These are phyloP conservation scores for Caenorhabditis sp. DNA, from an alignment of 2,888 invertebrate species.

Conservation along the genomic window DNA sequence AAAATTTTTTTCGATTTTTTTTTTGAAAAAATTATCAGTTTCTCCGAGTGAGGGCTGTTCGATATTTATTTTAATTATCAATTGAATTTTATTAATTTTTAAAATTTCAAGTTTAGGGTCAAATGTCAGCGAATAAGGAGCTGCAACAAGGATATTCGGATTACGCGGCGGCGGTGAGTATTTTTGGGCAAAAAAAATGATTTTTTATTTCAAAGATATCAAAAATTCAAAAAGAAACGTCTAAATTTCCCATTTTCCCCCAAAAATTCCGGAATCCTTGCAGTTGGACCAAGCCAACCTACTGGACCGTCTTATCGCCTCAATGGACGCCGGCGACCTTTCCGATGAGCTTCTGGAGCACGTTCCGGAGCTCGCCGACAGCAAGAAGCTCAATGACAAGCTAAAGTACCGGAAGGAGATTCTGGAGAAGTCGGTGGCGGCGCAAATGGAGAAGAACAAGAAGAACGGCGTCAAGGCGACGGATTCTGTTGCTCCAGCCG, in stretches of 20 bases:
- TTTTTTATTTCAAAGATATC: not conserved
- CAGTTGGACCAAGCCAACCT: slow-evolving; percentile 65
- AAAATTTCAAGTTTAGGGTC: slow-evolving; percentile 38
- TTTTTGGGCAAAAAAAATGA: not conserved
- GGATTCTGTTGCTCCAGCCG: slow-evolving; percentile 16
- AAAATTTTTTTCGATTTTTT: not conserved
- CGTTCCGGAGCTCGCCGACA: slow-evolving; percentile 74
- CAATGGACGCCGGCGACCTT: slow-evolving; percentile 71
- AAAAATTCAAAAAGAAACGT: too few species aligned
- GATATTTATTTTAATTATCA: slow-evolving; percentile 3
- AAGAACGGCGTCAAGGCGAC: slow-evolving; percentile 53
- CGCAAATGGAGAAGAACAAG: slow-evolving; percentile 61
- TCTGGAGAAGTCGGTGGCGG: slow-evolving; percentile 69
- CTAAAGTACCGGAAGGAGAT: slow-evolving; percentile 76
- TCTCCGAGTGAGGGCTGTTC: too few species aligned
- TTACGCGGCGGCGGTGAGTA: slow-evolving; percentile 43
- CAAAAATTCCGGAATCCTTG: not conserved
- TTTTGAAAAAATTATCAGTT: too few species aligned
- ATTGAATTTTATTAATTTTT: not conserved
- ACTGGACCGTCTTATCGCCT: slow-evolving; percentile 66
- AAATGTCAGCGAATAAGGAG: slow-evolving; percentile 56
- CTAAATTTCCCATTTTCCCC: too few species aligned
- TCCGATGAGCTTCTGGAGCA: slow-evolving; percentile 73
- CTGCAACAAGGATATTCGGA: slow-evolving; percentile 52
- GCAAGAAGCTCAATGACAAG: slow-evolving; percentile 73